A percentile compares a stretch with the other conserved stretches of the same genome.
Evolutionary conservation across 2,113 vertebrate genomes (phyloP).

Genomic region (Zeus faber): DNA sequence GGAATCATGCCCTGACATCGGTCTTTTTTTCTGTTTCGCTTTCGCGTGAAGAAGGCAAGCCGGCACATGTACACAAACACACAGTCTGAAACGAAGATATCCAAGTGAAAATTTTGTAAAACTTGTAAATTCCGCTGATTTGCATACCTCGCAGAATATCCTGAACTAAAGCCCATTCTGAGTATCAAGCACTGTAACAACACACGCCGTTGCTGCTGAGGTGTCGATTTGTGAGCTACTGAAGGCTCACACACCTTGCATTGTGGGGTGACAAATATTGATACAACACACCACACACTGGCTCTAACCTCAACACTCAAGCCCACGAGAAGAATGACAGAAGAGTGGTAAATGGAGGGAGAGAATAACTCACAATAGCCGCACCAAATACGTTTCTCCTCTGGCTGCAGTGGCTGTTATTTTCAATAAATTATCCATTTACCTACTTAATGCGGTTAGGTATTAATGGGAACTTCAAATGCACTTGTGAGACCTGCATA

Average conservation of each 20-base stretch:
- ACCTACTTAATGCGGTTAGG: too few relatives aligned
- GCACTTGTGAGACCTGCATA: too few relatives aligned
- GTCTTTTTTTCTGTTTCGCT: conserved; percentile 7
- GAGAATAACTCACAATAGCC: conserved; percentile 29
- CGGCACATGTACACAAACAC: conserved; percentile 14
- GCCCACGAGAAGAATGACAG: conserved; percentile 7
- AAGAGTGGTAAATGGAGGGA: conserved; percentile 12
- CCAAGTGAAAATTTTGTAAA: not conserved
- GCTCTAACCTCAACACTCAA: conserved; percentile 2
- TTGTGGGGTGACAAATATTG: conserved; percentile 29
- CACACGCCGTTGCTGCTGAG: conserved; percentile 8
- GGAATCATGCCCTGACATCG: conserved; percentile 22
- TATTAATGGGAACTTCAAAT: too few relatives aligned
- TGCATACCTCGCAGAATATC: not conserved
- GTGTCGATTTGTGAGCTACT: conserved; percentile 11
- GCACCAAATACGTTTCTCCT: conserved; percentile 4
- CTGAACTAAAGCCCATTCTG: not conserved
- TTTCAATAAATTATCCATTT: not conserved
- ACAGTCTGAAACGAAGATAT: too few relatives aligned
- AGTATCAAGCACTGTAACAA: conserved; percentile 3
- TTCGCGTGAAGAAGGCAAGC: conserved; percentile 6
- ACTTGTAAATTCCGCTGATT: not conserved
- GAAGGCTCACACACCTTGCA: conserved; percentile 29
- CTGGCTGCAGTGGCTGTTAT: conserved; percentile 1
- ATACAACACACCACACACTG: conserved; percentile 18